Conservation (phyloP, 2,888 invertebrate genomes). For the Heliconius erato region DNA sequence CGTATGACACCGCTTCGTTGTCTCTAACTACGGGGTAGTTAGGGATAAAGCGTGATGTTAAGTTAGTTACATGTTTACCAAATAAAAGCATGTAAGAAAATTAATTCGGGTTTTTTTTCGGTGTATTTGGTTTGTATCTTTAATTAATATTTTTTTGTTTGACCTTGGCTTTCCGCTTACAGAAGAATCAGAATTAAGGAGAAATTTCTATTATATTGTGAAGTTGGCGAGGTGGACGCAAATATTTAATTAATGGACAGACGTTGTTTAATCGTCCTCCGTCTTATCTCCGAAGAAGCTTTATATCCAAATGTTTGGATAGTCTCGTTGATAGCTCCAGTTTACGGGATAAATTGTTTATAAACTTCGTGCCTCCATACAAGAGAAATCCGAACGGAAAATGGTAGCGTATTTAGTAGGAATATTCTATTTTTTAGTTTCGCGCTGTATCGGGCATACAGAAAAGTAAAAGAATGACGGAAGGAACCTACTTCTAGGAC, state of each 20-base stretch:
- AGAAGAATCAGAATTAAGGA: neutral
- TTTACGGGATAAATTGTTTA: neutral
- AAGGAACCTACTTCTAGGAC: no score
- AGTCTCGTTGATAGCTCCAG: conserved; percentile 1
- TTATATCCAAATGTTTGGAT: conserved; percentile 12
- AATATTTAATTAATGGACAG: conserved; percentile 22
- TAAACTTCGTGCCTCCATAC: neutral
- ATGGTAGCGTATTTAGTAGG: neutral
- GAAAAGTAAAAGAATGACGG: no score
- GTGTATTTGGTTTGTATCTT: neutral
- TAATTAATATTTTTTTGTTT: no score
- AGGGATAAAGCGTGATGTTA: no score
- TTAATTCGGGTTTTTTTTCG: no score
- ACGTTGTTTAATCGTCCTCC: neutral
- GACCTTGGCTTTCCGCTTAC: no score
- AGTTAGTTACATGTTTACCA: no score
- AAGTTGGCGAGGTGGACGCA: conserved; percentile 5
- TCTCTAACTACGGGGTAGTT: no score
- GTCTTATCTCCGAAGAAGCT: neutral
- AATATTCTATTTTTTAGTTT: neutral
- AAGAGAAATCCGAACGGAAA: no score
- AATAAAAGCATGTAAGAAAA: no score
- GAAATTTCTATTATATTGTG: neutral
- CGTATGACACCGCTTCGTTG: no score
- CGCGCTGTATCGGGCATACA: no score